phyloP scores from a whole-genome alignment of 2,113 vertebrate genomes.

The Epinephelus moara region DNA sequence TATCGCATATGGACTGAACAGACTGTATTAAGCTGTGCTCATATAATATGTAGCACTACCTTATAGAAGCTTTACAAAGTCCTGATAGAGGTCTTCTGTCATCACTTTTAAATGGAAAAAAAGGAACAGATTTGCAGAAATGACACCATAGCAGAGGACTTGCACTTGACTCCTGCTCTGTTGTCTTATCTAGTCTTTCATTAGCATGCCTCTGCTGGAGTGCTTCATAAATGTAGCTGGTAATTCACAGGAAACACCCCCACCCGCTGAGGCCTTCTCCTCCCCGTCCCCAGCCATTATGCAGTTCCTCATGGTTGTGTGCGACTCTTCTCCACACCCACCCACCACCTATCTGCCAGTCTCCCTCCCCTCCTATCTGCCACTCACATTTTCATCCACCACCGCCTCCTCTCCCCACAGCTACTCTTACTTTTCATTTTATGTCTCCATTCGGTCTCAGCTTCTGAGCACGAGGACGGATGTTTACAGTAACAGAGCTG shows the following conservation, averaged over 20 bases:
- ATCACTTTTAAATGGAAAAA: constrained; percentile 62
- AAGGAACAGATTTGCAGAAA: constrained; percentile 63
- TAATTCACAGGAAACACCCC: constrained; percentile 70
- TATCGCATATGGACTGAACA: constrained; percentile 10
- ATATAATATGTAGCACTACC: constrained; percentile 34
- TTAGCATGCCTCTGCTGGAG: constrained; percentile 72
- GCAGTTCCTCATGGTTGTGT: constrained; percentile 71
- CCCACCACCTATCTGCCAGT: constrained; percentile 57
- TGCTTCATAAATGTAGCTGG: constrained; percentile 70
- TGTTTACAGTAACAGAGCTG: constrained; percentile 53
- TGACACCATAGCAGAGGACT: constrained; percentile 57
- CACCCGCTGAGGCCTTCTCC: constrained; percentile 76
- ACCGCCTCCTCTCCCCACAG: constrained; percentile 38
- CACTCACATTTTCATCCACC: constrained; percentile 54
- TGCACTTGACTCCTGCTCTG: constrained; percentile 72
- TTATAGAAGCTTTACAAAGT: constrained; percentile 39
- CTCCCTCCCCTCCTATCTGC: constrained; percentile 58
- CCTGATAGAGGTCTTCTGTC: constrained; percentile 46
- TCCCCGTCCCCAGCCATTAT: constrained; percentile 71
- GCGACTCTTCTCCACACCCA: constrained; percentile 66
- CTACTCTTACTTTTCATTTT: constrained; percentile 46
- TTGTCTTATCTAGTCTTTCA: constrained; percentile 73
- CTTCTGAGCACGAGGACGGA: constrained; percentile 29
- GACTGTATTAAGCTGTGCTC: constrained; percentile 47
- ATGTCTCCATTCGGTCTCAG: constrained; percentile 40